phyloP scores from a whole-genome alignment of 2,113 vertebrate genomes.

The Pseudopodoces humilis region DNA sequence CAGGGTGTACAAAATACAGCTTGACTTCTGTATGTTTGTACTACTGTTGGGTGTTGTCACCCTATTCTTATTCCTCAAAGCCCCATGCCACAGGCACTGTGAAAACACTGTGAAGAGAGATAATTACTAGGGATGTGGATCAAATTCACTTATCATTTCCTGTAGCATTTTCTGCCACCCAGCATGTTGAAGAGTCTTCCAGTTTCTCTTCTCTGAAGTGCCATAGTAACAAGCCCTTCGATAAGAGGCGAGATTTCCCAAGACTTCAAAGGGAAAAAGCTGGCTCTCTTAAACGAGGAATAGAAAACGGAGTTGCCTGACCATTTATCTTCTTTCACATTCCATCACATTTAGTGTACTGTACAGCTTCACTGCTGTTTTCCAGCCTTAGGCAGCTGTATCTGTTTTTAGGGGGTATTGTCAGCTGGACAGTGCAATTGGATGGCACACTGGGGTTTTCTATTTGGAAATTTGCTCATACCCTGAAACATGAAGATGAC shows the following conservation, averaged over 20 bases:
- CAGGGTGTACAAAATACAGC: slow-evolving; percentile 21
- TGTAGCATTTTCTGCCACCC: background rate
- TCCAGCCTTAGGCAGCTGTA: background rate
- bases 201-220: slow-evolving; percentile 47
- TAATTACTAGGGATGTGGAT: slow-evolving; percentile 1
- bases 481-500: background rate
- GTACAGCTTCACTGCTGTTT: background rate
- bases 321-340: slow-evolving; percentile 30
- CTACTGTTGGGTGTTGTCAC: slow-evolving; percentile 20
- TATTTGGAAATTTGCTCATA: background rate
- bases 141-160: background rate
- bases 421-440: background rate
- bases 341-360: slow-evolving; percentile 19
- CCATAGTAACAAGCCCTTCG: slow-evolving; percentile 24
- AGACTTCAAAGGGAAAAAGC: background rate
- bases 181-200: slow-evolving; percentile 7
- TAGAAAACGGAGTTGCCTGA: slow-evolving; percentile 18
- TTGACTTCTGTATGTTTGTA: background rate
- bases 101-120: slow-evolving; percentile 34
- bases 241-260: background rate
- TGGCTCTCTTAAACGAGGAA: background rate
- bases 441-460: background rate
- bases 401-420: background rate
- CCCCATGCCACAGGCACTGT: background rate
- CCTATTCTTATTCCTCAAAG: background rate